phyloP scores from a whole-genome alignment of 1,140 invertebrate genomes.

The Diuraphis noxia region DNA sequence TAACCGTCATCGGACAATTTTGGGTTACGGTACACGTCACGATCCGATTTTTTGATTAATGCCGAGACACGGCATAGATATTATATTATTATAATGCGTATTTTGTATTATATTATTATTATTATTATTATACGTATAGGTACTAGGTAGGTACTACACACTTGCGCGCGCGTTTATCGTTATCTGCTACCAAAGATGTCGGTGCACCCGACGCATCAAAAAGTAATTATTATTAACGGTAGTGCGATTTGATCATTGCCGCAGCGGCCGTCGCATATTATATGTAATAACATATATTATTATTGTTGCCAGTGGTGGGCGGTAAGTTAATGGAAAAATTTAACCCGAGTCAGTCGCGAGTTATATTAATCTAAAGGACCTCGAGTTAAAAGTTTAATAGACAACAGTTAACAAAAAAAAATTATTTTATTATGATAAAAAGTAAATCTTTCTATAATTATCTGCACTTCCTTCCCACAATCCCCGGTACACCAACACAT shows the following conservation, averaged over 20 bases:
- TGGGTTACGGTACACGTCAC: slow-evolving; percentile 8
- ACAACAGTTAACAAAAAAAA: neutral
- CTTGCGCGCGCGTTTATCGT: neutral
- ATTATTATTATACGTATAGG: neutral
- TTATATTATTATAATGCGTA: neutral
- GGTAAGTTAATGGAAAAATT: neutral
- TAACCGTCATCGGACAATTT: neutral
- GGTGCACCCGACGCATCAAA: neutral
- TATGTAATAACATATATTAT: neutral
- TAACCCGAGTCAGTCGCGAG: neutral
- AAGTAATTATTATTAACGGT: slow-evolving; percentile 19
- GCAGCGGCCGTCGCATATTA: neutral
- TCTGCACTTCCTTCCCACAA: neutral
- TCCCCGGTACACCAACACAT: neutral
- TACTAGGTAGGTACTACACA: neutral
- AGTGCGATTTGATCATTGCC: slow-evolving; percentile 24
- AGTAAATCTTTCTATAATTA: neutral
- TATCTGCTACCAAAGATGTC: neutral
- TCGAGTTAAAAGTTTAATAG: neutral
- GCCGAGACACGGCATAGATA: neutral
- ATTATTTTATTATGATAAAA: neutral
- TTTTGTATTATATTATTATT: neutral
- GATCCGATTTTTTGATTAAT: slow-evolving; percentile 23
- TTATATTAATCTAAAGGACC: neutral
- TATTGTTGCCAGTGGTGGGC: neutral